phyloP scores from a whole-genome alignment of 2,888 invertebrate species.

The Parasteatoda lunata region DNA sequence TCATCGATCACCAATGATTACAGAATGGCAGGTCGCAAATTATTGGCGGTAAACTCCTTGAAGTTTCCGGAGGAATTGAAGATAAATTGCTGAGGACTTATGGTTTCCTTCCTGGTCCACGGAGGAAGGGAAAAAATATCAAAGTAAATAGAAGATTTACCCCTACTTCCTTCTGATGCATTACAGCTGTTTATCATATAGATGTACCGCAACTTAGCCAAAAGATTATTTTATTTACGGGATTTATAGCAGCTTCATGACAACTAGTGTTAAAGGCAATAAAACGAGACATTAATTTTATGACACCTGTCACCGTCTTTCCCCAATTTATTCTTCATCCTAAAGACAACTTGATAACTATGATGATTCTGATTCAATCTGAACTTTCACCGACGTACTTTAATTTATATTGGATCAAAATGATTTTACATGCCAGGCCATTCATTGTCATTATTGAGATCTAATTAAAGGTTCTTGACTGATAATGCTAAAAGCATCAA shows the following conservation, averaged over 20 bases:
- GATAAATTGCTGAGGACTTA: slow-evolving; percentile 52
- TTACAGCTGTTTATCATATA: slow-evolving; percentile 54
- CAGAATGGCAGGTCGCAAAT: slow-evolving; percentile 53
- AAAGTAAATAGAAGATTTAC: slow-evolving; percentile 29
- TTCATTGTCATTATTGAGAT: too few species aligned
- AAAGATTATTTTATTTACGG: slow-evolving; percentile 46
- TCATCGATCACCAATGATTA: slow-evolving; percentile 54
- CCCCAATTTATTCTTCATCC: too few species aligned
- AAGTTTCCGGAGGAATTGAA: slow-evolving; percentile 43
- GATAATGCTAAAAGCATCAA: too few species aligned
- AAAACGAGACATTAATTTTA: slow-evolving; percentile 4
- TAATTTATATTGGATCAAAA: too few species aligned
- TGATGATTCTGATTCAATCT: too few species aligned
- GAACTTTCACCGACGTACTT: too few species aligned
- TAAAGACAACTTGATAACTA: too few species aligned
- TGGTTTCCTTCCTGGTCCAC: slow-evolving; percentile 48
- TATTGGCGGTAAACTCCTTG: slow-evolving; percentile 47
- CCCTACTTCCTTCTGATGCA: slow-evolving; percentile 24
- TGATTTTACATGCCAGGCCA: too few species aligned
- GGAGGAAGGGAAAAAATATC: slow-evolving; percentile 11
- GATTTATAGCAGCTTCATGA: slow-evolving; percentile 31
- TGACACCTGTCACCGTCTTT: too few species aligned
- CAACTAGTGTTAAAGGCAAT: slow-evolving; percentile 29
- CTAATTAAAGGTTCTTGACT: too few species aligned
- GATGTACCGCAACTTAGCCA: slow-evolving; percentile 26